Evolutionary conservation across 2,797 vertebrate species (phyloP), one percentile per base, ranked within the genome.

Genomic region (Diplodus puntazzo): DNA sequence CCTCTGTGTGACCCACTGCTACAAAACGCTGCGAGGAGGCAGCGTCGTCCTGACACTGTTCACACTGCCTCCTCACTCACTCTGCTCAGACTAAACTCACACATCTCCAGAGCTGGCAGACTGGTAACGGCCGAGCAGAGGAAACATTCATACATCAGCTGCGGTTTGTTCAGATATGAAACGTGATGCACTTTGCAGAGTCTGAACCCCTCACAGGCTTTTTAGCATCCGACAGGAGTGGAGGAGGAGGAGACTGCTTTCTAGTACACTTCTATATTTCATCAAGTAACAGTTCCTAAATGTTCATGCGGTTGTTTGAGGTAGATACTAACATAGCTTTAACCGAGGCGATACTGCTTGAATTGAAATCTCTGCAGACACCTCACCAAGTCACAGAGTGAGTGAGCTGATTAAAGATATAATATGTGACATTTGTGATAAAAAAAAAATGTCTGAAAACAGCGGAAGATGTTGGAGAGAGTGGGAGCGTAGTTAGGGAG

Each of bases 1-100:
- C 90, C 90, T 86, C 21, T 79, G 50, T 3, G 20, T 89, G 91
- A 92, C 87, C 90, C 86, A 78, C 72, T 59, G 69, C 84, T 75
- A 72, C 61, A 73, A 65, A 81, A 73, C 3, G 25, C 78, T 77
- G 69, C 64, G 6, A 78, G 73, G 62, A 77, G 70, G 70, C 66
- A 48, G 43, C 57, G 68, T 39, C 12, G 10, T 63, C 69, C 69
- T 3, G 45, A 55, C 54, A 39, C 30, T 64, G 42, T 66, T 83
- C 75, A 59, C 73, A 75, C 79, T 53, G 72, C 62, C 50, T 53
- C 62, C 64, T 73, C 70, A 78, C 75, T 83, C 80, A 39, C 69
- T 71, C 59, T 79, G 39, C 27, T 17, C 71, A 71, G 45, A 53
- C 60, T 16, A 20, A 60, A 52, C 60, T 53, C 68, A 25, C 69